Conservation (phyloP, 2,888 invertebrate genomes). For the Dryadula phaetusa region DNA sequence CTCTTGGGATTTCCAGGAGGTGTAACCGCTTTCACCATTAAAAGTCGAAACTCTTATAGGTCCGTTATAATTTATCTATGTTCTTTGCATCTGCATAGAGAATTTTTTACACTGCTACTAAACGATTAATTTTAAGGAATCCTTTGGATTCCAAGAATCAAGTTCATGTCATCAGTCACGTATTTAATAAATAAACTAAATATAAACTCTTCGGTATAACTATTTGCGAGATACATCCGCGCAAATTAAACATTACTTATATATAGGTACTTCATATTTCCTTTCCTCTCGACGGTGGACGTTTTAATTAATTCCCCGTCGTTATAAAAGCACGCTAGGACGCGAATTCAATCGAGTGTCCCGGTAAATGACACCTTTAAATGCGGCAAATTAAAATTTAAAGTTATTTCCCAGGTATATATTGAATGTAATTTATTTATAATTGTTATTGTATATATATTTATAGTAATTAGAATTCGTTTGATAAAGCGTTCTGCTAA, state of each 20-base stretch:
- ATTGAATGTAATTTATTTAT: neutral
- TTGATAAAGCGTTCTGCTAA: slow-evolving; percentile 29
- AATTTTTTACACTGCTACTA: no score
- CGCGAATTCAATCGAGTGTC: slow-evolving; percentile 45
- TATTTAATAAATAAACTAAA: slow-evolving; percentile 8
- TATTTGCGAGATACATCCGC: slow-evolving; percentile 33
- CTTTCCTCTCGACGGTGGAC: slow-evolving; percentile 37
- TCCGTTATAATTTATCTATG: no score
- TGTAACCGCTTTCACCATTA: no score
- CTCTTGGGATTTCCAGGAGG: no score
- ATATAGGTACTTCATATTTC: slow-evolving; percentile 45
- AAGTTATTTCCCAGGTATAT: slow-evolving; percentile 12
- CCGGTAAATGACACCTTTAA: slow-evolving; percentile 49
- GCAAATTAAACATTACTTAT: slow-evolving; percentile 45
- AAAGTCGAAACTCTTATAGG: no score
- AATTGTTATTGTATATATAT: neutral
- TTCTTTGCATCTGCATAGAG: no score
- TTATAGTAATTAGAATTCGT: neutral
- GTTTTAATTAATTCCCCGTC: slow-evolving; percentile 44
- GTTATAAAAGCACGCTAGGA: slow-evolving; percentile 44
- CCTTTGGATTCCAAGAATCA: no score
- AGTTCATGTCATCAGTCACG: no score
- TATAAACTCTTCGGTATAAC: slow-evolving; percentile 6
- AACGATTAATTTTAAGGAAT: no score
- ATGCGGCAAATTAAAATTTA: slow-evolving; percentile 40